Conservation (phyloP, 2,888 invertebrate species). For the Ferrisia virgata region DNA sequence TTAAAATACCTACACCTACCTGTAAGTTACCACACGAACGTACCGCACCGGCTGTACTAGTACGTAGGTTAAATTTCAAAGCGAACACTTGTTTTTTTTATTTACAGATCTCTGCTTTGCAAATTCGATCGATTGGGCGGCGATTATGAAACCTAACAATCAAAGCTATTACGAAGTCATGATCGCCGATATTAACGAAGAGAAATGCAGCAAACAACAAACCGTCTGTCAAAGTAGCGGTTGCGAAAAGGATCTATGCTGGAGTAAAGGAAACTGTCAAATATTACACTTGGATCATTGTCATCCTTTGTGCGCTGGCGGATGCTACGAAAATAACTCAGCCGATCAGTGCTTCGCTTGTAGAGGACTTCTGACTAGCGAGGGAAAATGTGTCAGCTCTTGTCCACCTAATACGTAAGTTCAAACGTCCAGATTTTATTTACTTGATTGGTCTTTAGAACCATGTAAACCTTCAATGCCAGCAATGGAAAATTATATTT, state of each 20-base stretch:
- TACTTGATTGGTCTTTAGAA: background rate
- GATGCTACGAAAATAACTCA: constrained; percentile 45
- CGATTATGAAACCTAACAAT: constrained; percentile 54
- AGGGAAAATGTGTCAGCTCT: constrained; percentile 51
- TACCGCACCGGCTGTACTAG: too few species aligned
- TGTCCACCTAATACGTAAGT: constrained; percentile 69
- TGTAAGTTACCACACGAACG: too few species aligned
- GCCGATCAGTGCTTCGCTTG: constrained; percentile 50
- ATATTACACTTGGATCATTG: constrained; percentile 52
- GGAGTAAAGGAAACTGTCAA: constrained; percentile 38
- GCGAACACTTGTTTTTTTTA: constrained; percentile 4
- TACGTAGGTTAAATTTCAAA: too few species aligned
- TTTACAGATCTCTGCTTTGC: constrained; percentile 67
- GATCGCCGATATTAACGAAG: constrained; percentile 18
- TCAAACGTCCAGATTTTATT: too few species aligned
- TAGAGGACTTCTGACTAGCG: constrained; percentile 46
- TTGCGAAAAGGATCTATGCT: constrained; percentile 42
- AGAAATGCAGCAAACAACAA: background rate
- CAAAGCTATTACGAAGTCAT: constrained; percentile 44
- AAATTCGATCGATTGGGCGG: constrained; percentile 66
- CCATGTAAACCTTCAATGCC: too few species aligned
- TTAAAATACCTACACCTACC: too few species aligned
- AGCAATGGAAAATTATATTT: too few species aligned
- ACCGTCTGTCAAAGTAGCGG: constrained; percentile 40
- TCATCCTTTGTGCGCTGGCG: constrained; percentile 47